Conservation (phyloP, 2,888 invertebrate species). For the Yponomeuta sedellus region DNA sequence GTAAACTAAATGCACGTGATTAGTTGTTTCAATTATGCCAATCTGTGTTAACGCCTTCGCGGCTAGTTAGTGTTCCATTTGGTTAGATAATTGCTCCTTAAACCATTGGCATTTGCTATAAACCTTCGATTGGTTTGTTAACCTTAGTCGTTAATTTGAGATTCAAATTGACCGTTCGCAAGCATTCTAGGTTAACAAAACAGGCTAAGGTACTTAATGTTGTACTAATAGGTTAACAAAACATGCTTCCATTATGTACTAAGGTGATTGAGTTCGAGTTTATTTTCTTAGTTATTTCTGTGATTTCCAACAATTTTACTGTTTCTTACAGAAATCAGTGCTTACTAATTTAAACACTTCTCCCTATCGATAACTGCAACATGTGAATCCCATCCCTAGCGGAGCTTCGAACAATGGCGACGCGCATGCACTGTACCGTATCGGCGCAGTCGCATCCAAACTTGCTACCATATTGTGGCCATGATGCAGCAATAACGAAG, state of each 20-base stretch:
- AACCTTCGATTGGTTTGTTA: slow-evolving; percentile 18
- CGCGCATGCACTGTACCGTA: slow-evolving; percentile 55
- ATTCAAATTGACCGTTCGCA: not conserved
- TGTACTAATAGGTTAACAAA: too few relatives aligned
- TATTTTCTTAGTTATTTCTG: too few relatives aligned
- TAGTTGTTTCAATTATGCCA: not conserved
- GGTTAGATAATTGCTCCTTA: too few relatives aligned
- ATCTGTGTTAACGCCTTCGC: not conserved
- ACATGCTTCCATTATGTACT: too few relatives aligned
- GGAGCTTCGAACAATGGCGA: slow-evolving; percentile 53
- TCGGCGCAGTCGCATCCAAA: slow-evolving; percentile 52
- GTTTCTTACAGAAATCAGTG: too few relatives aligned
- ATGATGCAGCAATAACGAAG: slow-evolving; percentile 26
- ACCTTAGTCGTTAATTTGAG: slow-evolving; percentile 1
- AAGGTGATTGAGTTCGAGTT: too few relatives aligned
- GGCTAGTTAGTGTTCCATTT: not conserved
- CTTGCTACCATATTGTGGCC: slow-evolving; percentile 39
- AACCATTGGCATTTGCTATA: slow-evolving; percentile 10
- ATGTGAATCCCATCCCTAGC: slow-evolving; percentile 35
- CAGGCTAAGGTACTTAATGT: too few relatives aligned
- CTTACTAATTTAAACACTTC: too few relatives aligned
- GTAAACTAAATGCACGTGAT: too few relatives aligned
- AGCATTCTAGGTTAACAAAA: too few relatives aligned
- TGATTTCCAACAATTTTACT: too few relatives aligned
- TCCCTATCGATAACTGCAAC: not conserved